Evolutionary conservation across 2,797 vertebrate species (phyloP).

Genomic region (Megaceryle alcyon): DNA sequence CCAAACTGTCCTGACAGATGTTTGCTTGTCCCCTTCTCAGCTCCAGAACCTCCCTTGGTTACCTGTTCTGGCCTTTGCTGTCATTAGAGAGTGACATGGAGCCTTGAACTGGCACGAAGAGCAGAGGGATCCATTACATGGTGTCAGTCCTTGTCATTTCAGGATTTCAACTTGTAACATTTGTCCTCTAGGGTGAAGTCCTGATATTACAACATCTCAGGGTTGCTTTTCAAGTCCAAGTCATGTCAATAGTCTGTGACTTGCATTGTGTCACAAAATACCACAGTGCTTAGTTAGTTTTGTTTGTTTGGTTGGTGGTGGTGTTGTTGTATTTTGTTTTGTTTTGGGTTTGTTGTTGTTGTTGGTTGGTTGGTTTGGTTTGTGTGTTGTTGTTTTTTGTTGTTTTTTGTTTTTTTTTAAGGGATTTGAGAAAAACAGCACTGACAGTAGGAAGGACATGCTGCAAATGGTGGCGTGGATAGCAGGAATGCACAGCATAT

Average conservation of each 20-base stretch:
- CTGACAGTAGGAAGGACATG: background rate
- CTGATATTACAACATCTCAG: background rate
- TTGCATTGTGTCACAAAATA: background rate
- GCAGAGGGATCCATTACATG: background rate
- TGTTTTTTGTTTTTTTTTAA: background rate
- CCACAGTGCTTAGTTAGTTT: background rate
- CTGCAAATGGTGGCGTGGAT: background rate
- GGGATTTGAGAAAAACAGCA: background rate
- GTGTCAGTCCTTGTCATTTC: slow-evolving; percentile 30
- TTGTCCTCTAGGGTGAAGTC: slow-evolving; percentile 23
- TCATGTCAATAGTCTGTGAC: background rate
- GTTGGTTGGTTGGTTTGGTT: too few relatives aligned
- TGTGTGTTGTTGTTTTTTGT: too few relatives aligned
- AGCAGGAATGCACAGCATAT: background rate
- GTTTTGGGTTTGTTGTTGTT: too few relatives aligned
- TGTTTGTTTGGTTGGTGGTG: too few relatives aligned
- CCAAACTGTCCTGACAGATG: background rate
- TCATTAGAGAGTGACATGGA: background rate
- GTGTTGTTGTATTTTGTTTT: too few relatives aligned
- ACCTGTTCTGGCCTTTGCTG: slow-evolving; percentile 12
- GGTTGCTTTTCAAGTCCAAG: background rate
- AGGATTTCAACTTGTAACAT: slow-evolving; percentile 15
- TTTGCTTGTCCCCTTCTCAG: background rate
- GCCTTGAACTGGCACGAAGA: slow-evolving; percentile 11
- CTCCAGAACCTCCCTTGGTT: background rate